Evolutionary conservation across 1,140 invertebrate species (phyloP), one percentile per base, ranked within the genome.

Genomic region (Drosophila quadrilineata): DNA sequence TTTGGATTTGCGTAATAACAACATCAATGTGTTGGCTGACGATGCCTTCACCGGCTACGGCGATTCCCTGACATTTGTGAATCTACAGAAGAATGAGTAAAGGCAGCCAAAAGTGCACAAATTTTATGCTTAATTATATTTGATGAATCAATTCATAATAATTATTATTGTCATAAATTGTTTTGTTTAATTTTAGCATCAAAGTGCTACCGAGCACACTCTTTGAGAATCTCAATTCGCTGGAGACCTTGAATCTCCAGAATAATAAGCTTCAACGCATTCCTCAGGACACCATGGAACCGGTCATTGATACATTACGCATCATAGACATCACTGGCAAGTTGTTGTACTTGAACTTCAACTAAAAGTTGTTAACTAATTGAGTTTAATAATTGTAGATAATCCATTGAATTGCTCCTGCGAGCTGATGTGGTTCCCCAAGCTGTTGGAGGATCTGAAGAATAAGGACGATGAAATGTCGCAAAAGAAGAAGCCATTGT

Each of bases 11-110:
- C 93, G 95, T 62, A 93, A 94, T 8, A 98, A 98, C 88, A 97
- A 96, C 75, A 97, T 98, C 54, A 94, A 93, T 17, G 91, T 92
- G 28, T 93, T 98, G 22, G 91, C 93, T 4, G 96, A 97, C 64
- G 95, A 97, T 75, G 95, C 95, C 1, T 98, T 98, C 88, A 93
- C 94, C n/a, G 94, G 95, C 14, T 98, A 95, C 75, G 96, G 96
- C n/a, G 95, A 96, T 88, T 96, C 95, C 1, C 95, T 98, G 36
- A 97, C 96, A 2, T 97, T 97, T 90, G 92, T 98, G 3, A 96
- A 97, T 86, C 90, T 98, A 24, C 96, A 97, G 76, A 97, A 97
- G 90, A 98, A 98, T 90, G 94, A 95, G 96, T 97, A 92, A 94
- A 69, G 41, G 36, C 19, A 9, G 33, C n/a, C 58, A 28, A 33